Evolutionary conservation across 2,888 invertebrate genomes (phyloP), one percentile per base, ranked within the genome.

Genomic region (Steinernema hermaphroditum): DNA sequence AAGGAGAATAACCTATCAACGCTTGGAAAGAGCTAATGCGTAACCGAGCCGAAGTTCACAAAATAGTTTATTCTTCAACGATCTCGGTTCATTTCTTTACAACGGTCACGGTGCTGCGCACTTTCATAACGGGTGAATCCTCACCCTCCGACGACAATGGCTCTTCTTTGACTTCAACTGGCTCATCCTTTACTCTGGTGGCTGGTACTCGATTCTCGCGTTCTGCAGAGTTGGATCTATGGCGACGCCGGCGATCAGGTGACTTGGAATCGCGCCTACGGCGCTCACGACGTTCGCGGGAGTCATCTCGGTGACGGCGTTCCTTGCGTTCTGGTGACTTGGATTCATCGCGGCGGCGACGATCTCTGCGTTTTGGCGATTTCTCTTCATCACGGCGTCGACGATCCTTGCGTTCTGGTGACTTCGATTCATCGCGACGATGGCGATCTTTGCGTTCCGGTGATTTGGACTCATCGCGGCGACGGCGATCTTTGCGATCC

Each of bases 391-490:
- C 41, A 44, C 34, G 46, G 16, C 49, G 24, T 14, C 69, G 69
- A 57, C 57, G 50, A n/a, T 54, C 70, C 29, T 72, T 41, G 68
- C 27, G 41, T 12, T 72, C 50, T 14, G 72, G 41, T 27, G 68
- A 16, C 8, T 16, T 44, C n/a, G n/a, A n/a, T 12, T 71, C 9
- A 2, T 70, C 46, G 8, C 19, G 16, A 19, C 50, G 14, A 12
- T 27, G 12, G n/a, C 27, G 19, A 32, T 44, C 14, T 1, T 22
- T 24, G 32, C 0, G 68, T 12, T 37, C 57, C 6, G 57, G 57
- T 0, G 57, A 57, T 57, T 57, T 29, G 1, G 57, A 57, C 22
- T 34, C 22, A 1, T 37, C 29, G 9, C 69, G 69, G 22, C 41
- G 41, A 43, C 69, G 46, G 8, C 69, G 69, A 14, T 43, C 69